Base-by-base conservation (phyloP, 2,888 invertebrate species). In the Drosophila mettleri region DNA sequence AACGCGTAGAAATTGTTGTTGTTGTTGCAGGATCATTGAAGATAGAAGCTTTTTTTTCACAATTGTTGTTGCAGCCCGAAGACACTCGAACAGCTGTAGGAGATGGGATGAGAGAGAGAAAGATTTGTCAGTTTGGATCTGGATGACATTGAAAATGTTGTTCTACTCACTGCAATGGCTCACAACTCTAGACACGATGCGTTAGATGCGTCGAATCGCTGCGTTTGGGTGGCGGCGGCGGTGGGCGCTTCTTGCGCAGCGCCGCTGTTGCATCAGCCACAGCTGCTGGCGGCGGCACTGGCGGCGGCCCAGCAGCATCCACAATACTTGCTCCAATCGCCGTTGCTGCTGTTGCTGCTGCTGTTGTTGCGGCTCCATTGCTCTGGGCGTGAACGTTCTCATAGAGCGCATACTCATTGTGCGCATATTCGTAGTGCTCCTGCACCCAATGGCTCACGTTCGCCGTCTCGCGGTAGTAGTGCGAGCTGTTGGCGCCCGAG, bases 381-480 rank as follows among this genome's bases (percentile, higher is more conserved):
- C 61, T 80, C 59, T 87, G 88, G 20, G 73, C 55, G 93, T 94
- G 94, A 6, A 97, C 94, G 89, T 97, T 97, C 91, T 97, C 97
- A 90, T 97, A 97, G 24, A 92, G 88, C 22, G 92, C 92, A 59
- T 90, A 91, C 60, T 91, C 91, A n/a, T 89, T 91, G 63, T 76
- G 82, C 0, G 88, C 82, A 16, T 82, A 82, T 10, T 82, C 82
- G 85, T 97, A 97, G 88, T 97, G 97, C 90, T 97, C 97, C 86
- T 96, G 95, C 57, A 97, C 96, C 97, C 97, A 97, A 91, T 97
- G 96, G 20, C 96, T 96, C 1, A 97, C 97, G 86, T 97, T 97
- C 3, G 96, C 95, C 89, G 92, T 91, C 90, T 92, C 93, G 2
- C 92, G 90, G 61, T 92, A 92, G 39, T 89, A 92, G 60, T 92